Evolutionary conservation across 2,797 vertebrate species (phyloP), one percentile per base, ranked within the genome.

Genomic region (Aeoliscus strigatus): DNA sequence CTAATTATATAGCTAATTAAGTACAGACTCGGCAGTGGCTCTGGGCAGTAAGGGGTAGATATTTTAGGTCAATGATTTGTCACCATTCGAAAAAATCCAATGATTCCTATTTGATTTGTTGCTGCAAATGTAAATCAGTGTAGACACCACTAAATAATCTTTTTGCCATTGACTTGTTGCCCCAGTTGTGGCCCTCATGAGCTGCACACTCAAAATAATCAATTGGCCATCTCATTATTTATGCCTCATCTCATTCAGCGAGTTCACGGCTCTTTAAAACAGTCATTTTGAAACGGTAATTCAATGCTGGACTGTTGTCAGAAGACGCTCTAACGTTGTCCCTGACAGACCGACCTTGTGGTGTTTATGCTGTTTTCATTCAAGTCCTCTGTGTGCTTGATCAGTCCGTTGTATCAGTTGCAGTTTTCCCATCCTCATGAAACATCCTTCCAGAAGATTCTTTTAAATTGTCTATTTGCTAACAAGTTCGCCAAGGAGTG

Each of bases 1-100:
- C 83, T 86, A 87, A 87, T 87, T 88, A 87, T 83, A 75, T 73
- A 77, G 77, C 81, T 87, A 84, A 88, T 88, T 84, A 86, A 79
- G 69, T 63, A 70, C 47, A 59, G 74, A 60, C 62, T 63, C 62
- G 60, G 59, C 36, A 75, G 68, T 62, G 52, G 70, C 85, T 80
- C 34, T 2, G 34, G 77, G 86, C 82, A 60, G 46, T 33, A 60
- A 71, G 69, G 43, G 75, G 54, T 85, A 76, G 80, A 84, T 83
- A 81, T 83, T 86, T 79, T 77, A 76, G 76, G 80, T 88, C 80
- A 35, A 77, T 82, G 76, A 82, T 81, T 87, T 81, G 83, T 87
- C 77, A 79, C 80, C 60, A 71, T 74, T 77, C 38, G 58, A 77
- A 84, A n/a, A 86, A 84, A 80, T 75, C 52, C 59, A 73, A 74